Evolutionary conservation across 2,888 invertebrate genomes (phyloP), one percentile per base, ranked within the genome.

Genomic region (Dendrolimus pini): DNA sequence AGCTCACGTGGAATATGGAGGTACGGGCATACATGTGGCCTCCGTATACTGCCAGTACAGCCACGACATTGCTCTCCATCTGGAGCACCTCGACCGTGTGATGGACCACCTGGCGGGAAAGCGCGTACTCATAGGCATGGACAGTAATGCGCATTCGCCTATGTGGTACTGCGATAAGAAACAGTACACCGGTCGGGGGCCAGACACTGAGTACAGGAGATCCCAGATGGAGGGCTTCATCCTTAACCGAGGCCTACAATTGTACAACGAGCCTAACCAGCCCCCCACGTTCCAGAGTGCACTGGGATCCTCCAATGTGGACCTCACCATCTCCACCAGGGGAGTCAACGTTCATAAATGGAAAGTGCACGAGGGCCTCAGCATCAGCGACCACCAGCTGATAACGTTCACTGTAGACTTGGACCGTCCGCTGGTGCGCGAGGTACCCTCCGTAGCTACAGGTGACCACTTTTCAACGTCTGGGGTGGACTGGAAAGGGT

Each of bases 221-320:
- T 52, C 14, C 7, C 59, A 7, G 54, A 14, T 58, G 53, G 60
- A 60, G 8, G 60, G 54, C 1, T 63, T 69, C n/a, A 57, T 58
- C 0, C n/a, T 71, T 2, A 66, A 67, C 52, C 13, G 56, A 1
- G 13, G 55, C 7, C 56, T 59, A 8, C 42, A 18, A 1, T 14
- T 61, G 0, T 18, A 12, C 10, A 54, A 59, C 9, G 57, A 58
- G 2, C 41, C 41, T 0, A 8, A 55, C 7, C 59, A 62, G 30
- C 62, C 58, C 56, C 55, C 56, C 0, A 73, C 69, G 0, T 74
- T 69, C 14, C 0, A 14, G 9, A 58, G 61, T 0, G 8, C 58
- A 0, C 67, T 68, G 14, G 69, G 68, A 0, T 55, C 59, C 41
- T 68, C 72, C 0, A 72, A 72, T 52, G 61, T 74, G 0, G 72